Base-by-base conservation (phyloP, 1,140 invertebrate species). In the Atopsyche davidsoni region DNA sequence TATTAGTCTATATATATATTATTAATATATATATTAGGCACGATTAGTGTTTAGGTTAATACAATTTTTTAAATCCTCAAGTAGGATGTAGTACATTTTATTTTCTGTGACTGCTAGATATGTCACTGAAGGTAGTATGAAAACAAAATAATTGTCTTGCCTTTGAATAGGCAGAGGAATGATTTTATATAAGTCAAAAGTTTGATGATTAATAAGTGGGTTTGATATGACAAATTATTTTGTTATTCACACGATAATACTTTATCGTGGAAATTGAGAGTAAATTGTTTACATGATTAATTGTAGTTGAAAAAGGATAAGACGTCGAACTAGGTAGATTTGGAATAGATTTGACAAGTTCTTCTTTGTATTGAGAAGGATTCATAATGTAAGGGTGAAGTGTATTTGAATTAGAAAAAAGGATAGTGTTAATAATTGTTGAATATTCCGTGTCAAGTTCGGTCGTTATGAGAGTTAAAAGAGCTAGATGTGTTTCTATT, bases 111-210 rank as follows among this genome's bases (percentile, higher is more conserved):
- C n/a, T n/a, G n/a, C n/a, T n/a, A n/a, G n/a, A n/a, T n/a, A n/a
- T n/a, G n/a, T n/a, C n/a, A n/a, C n/a, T n/a, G n/a, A n/a, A 41
- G 39, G 39, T 21, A 41, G 13, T 13, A 41, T 41, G 17, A 41
- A 41, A 41, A 23, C 39, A 41, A 23, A 24, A 4, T 23, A 41
- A 23, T 41, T 9, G 9, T 41, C 39, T 23, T 23, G 39, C 11
- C 39, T 19, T 41, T 22, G 11, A 10, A 41, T 23, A n/a, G 39
- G 39, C 17, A 23, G 13, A 9, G 19, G 39, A 13, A 41, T 41
- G 22, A 22, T 13, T 11, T 41, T 41, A n/a, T 41, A 41, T n/a
- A 41, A 2, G 17, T 41, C 24, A 41, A 23, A 41, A 9, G n/a
- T 41, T 41, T 13, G 11, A 41, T 22, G 24, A 41, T 16, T 23